Base-by-base conservation (phyloP, 2,113 vertebrate species). In the Osmerus mordax region DNA sequence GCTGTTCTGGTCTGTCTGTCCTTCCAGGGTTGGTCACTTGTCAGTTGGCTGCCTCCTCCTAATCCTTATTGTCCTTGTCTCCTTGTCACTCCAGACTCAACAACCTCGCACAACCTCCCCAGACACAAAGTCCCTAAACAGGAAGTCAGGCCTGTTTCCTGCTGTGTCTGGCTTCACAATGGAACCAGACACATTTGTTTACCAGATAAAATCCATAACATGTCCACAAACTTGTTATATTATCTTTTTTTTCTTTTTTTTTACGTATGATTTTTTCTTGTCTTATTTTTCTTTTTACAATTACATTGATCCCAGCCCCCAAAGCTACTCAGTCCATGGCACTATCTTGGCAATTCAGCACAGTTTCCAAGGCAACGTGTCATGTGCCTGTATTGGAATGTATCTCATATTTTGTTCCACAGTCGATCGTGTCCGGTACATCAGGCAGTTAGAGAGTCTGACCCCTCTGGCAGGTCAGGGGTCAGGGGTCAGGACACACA, bases 371-470 rank as follows among this genome's bases (percentile, higher is more conserved):
- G 75, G 84, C 79, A 78, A 81, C 71, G 63, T 64, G 68, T 71
- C 66, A 55, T 76, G 65, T 53, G 76, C 69, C 79, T 82, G 66
- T 83, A 72, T 80, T 87, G 85, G 85, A 87, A 87, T 87, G 85
- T 87, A 78, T 85, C 77, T 83, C 58, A 72, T 78, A 73, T 73
- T 55, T 29, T n/a, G 14, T 80, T 83, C 80, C 85, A 84, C 79
- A 87, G 79, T 77, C 76, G 74, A 76, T 70, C 64, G 68, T 73
- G 64, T 82, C 69, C 76, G 74, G 74, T 63, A 71, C 80, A 75
- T 80, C 73, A 73, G 82, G 82, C 82, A 79, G 85, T 79, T 72
- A 68, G 62, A 68, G 62, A 54, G 23, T 60, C 56, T 60, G 70
- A 60, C 32, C 67, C n/a, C n/a, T 8, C 71, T 63, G 66, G 73